Conservation (phyloP, 2,888 invertebrate species). For the Xestia c-nigrum region DNA sequence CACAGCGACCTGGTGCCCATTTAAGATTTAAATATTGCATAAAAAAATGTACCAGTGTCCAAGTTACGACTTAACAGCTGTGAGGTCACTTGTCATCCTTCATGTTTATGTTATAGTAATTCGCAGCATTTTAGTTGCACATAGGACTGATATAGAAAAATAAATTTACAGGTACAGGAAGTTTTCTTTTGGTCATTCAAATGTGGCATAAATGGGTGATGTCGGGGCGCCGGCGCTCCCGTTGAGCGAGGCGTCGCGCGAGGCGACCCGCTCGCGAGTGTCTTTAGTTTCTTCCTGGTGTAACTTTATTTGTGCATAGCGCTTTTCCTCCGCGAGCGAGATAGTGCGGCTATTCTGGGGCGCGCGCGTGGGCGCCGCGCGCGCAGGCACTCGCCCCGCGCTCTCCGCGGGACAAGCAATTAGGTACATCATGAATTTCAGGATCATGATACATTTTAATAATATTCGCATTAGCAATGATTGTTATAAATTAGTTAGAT, state of each 20-base stretch:
- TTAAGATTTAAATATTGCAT: constrained; percentile 75
- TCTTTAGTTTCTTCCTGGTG: constrained; percentile 84
- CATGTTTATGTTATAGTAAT: constrained; percentile 68
- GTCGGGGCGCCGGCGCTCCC: constrained; percentile 57
- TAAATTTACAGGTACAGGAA: constrained; percentile 24
- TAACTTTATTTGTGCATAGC: constrained; percentile 89
- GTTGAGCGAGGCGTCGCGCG: constrained; percentile 66
- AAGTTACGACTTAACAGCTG: constrained; percentile 57
- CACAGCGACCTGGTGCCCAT: constrained; percentile 69
- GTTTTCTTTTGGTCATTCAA: constrained; percentile 17
- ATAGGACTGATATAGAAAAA: constrained; percentile 32
- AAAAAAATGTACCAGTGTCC: constrained; percentile 64
- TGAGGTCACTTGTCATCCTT: constrained; percentile 72
- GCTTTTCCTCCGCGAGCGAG: constrained; percentile 85
- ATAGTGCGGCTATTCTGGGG: constrained; percentile 87
- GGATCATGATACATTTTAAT: constrained; percentile 63
- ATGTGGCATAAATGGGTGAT: constrained; percentile 64
- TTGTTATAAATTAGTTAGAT: constrained; percentile 58
- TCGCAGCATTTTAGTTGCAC: constrained; percentile 70
- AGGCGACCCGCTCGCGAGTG: constrained; percentile 74
- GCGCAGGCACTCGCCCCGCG: constrained; percentile 67
- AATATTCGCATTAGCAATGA: constrained; percentile 73
- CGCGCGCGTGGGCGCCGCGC: constrained; percentile 79
- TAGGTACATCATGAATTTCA: constrained; percentile 67
- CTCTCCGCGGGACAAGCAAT: constrained; percentile 58